Base-by-base conservation (phyloP, 2,797 vertebrate genomes). In the Sciurus carolinensis region DNA sequence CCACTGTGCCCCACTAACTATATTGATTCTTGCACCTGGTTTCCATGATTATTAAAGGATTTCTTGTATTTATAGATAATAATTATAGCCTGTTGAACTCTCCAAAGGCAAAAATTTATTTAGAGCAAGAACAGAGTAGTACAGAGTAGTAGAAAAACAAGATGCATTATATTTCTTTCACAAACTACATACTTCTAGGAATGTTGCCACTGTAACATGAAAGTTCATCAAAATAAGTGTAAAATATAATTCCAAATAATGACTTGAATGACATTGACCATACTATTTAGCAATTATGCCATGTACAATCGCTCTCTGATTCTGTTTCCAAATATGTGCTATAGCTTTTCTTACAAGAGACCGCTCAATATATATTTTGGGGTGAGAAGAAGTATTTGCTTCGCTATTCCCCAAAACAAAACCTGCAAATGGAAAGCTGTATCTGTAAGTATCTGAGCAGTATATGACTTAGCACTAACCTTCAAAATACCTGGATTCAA, bases 221-320 rank as follows among this genome's bases (percentile, higher is more conserved):
- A 88, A 89, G 7, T 30, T 92, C 28, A 80, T 57, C 66, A 90
- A 90, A 87, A 67, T 80, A n/a, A 80, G 44, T 73, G n/a, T 80
- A 90, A 92, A 80, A 64, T 52, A 36, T 85, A 79, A 76, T 28
- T 36, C 66, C n/a, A 84, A 22, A 85, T 73, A 57, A 85, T 79
- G 36, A 26, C 54, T 93, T 57, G 8, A 47, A 75, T 7, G 15
- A 30, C 22, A 24, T 24, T 59, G 7, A 59, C 57, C 57, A 24
- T 24, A 59, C 57, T 59, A 59, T 24, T 59, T 59, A 59, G 57
- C 18, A 22, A 42, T 91, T 75, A 67, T 71, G 9, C 54, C 64
- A 64, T 69, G 17, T 59, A 64, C 3, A 50, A 26, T 66, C 79
- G 47, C 57, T 59, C 57, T 22, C 22, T 92, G 75, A 69, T 33